Conservation (phyloP, 2,888 invertebrate species). For the Cerceris ruficornis region DNA sequence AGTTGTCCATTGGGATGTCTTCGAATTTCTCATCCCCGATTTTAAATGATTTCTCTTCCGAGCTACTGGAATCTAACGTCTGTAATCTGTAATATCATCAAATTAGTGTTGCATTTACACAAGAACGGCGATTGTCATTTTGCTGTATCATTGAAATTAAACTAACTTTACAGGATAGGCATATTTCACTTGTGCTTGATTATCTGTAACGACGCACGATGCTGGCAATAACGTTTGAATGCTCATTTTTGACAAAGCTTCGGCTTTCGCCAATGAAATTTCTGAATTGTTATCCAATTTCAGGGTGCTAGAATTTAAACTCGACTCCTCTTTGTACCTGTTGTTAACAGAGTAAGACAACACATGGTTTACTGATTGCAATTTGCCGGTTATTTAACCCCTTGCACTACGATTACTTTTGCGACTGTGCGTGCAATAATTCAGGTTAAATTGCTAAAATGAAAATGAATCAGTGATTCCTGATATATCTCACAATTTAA, state of each 20-base stretch:
- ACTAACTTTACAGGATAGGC: slow-evolving; percentile 79
- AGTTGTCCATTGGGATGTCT: slow-evolving; percentile 1
- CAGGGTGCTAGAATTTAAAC: slow-evolving; percentile 68
- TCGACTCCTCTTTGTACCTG: slow-evolving; percentile 71
- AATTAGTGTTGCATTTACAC: not conserved
- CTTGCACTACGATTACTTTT: no score
- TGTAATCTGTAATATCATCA: slow-evolving; percentile 69
- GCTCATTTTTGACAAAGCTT: slow-evolving; percentile 70
- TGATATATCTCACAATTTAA: no score
- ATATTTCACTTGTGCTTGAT: slow-evolving; percentile 78
- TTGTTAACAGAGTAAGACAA: not conserved
- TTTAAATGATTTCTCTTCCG: slow-evolving; percentile 45
- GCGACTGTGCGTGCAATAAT: no score
- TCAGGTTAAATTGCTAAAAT: no score
- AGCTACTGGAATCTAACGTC: slow-evolving; percentile 73
- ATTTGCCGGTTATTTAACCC: not conserved
- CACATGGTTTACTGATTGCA: not conserved
- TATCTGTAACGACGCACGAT: slow-evolving; percentile 68
- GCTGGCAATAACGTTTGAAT: slow-evolving; percentile 68
- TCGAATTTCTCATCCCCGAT: slow-evolving; percentile 3
- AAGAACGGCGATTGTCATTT: not conserved
- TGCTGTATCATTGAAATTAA: not conserved
- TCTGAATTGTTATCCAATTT: slow-evolving; percentile 70
- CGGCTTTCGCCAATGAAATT: slow-evolving; percentile 70
- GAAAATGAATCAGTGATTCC: no score